Base-by-base conservation (phyloP, 1,140 invertebrate species). In the Zaprionus kolodkinae region DNA sequence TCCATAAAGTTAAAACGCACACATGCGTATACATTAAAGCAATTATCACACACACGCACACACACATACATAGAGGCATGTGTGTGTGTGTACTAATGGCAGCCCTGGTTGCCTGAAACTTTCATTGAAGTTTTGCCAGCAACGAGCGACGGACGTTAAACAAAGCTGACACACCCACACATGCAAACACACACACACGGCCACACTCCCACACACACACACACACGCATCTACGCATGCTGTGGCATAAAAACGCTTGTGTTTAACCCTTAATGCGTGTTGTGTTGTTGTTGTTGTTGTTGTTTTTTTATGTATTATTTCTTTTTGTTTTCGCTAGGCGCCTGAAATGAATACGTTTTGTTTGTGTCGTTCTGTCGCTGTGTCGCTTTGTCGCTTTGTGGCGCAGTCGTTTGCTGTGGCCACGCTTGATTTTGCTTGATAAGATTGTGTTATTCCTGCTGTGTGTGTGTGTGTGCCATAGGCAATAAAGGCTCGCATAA, bases 1-100 rank as follows among this genome's bases (percentile, higher is more conserved):
- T 87, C 84, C 84, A 87, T 87, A 87, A 87, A 87, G 84, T 87
- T 87, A 87, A 87, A 87, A 88, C 80, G 80, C 84, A 87, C 84
- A 87, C 84, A 87, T 84, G 84, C 84, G 84, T 81, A 88, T 68
- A 75, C 84, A 87, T 87, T 87, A 87, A 87, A 87, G 84, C 84
- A 87, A 87, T 87, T 87, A 87, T 87, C 84, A 68, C 81, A 74
- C 66, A 81, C 72, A 81, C 50, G 48, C 36, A 52, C 27, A 56
- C 55, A 48, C 55, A 65, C 62, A 57, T 5, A 57, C 25, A 45
- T 45, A 45, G 1, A 33, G n/a, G 50, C 5, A 52, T n/a, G 9
- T 36, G 4, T 21, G n/a, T 21, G n/a, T 13, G 10, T 33, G 48
- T n/a, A 40, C 15, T 52, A 52, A 70, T 48, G 21, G 17, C 27